phyloP scores from a whole-genome alignment of 2,113 vertebrate species.

The Percopsis transmontana region DNA sequence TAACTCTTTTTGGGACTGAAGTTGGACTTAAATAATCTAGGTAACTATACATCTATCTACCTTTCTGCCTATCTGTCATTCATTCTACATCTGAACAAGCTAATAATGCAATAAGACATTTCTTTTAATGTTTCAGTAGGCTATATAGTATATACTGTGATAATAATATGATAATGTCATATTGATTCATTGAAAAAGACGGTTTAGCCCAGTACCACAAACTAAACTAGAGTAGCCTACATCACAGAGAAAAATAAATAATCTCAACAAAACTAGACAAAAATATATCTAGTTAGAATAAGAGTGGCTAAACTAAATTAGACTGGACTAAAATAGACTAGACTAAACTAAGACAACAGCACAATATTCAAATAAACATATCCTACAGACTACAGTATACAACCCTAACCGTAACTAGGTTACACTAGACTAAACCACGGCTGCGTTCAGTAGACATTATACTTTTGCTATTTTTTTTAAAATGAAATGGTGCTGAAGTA shows the following conservation, averaged over 20 bases:
- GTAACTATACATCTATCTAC: slow-evolving; percentile 6
- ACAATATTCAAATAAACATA: neutral
- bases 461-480: too few species aligned
- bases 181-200: neutral
- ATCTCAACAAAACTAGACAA: neutral
- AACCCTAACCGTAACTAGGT: neutral
- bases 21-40: slow-evolving; percentile 40
- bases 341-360: neutral
- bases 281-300: neutral
- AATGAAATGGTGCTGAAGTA: too few species aligned
- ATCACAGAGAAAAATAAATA: neutral
- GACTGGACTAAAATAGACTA: neutral
- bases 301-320: neutral
- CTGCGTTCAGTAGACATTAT: too few species aligned
- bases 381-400: neutral
- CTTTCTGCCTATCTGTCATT: neutral
- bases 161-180: too few species aligned
- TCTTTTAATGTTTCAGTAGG: neutral
- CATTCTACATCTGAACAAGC: neutral
- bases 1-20: slow-evolving; percentile 30
- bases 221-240: neutral
- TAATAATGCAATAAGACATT: neutral
- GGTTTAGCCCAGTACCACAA: neutral
- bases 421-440: too few species aligned
- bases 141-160: too few species aligned